Evolutionary conservation across 2,888 invertebrate genomes (phyloP).

Genomic region (Parnassius apollo): DNA sequence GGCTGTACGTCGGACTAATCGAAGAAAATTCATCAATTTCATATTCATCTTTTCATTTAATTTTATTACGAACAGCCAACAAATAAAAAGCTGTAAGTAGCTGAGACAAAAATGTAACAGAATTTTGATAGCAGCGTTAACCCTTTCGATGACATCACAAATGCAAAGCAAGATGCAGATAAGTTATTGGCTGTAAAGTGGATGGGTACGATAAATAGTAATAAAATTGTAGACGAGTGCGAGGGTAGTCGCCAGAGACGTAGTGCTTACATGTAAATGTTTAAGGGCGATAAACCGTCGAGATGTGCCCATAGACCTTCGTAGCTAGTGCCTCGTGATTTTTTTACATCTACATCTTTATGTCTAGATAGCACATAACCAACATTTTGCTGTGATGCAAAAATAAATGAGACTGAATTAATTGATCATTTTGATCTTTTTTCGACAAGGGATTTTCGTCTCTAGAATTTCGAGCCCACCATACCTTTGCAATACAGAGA

Average conservation of each 20-base stretch:
- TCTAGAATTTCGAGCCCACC: too few species aligned
- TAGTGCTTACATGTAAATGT: conserved; percentile 10
- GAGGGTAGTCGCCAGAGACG: conserved; percentile 8
- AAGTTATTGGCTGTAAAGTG: conserved; percentile 39
- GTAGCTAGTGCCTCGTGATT: conserved; percentile 12
- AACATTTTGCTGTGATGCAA: background rate
- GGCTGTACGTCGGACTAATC: too few species aligned
- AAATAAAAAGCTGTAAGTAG: background rate
- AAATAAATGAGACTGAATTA: background rate
- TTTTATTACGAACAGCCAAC: too few species aligned
- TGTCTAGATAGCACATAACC: background rate
- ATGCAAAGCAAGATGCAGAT: conserved; percentile 42
- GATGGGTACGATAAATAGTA: conserved; percentile 38
- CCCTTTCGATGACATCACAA: conserved; percentile 28
- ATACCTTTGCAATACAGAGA: too few species aligned
- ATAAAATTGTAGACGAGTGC: conserved; percentile 36
- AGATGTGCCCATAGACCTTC: conserved; percentile 17
- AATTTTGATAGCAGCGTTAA: conserved; percentile 11
- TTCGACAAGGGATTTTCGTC: too few species aligned
- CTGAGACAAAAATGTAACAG: conserved; percentile 17
- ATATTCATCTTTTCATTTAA: too few species aligned
- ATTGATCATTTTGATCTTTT: too few species aligned
- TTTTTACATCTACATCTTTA: background rate
- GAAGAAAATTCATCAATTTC: too few species aligned
- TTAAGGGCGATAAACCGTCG: conserved; percentile 12